Conservation (phyloP, 2,888 invertebrate species). For the Macaria notata region DNA sequence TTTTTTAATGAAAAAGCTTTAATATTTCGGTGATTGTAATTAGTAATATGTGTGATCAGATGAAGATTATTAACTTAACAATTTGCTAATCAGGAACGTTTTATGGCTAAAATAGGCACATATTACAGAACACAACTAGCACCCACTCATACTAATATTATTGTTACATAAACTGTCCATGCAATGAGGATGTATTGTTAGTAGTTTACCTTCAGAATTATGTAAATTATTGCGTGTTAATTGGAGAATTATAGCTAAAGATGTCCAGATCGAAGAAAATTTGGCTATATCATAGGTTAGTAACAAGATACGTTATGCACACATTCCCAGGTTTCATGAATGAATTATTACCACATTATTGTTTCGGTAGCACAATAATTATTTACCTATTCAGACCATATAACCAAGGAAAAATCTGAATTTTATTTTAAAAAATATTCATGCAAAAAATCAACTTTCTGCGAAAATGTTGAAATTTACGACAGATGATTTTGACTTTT, state of each 20-base stretch:
- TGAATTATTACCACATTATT: conserved; percentile 5
- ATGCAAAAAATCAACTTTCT: too few species aligned
- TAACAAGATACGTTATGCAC: neutral
- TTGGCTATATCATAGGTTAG: conserved; percentile 27
- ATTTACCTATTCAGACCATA: neutral
- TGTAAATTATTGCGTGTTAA: conserved; percentile 53
- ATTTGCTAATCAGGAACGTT: too few species aligned
- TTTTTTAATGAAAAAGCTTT: too few species aligned
- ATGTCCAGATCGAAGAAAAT: conserved; percentile 27
- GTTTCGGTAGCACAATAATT: neutral
- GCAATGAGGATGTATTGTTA: neutral
- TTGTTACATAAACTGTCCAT: neutral
- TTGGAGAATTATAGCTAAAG: neutral
- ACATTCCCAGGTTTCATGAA: neutral
- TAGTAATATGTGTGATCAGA: too few species aligned
- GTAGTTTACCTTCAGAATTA: conserved; percentile 48
- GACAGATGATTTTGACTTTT: too few species aligned
- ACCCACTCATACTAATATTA: too few species aligned
- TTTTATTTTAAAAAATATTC: too few species aligned
- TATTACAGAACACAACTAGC: neutral
- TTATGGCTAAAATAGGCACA: neutral
- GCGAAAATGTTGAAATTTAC: too few species aligned
- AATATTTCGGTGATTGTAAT: too few species aligned
- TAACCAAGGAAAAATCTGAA: neutral
- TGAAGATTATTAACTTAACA: too few species aligned